phyloP scores from a whole-genome alignment of 2,113 vertebrate species.

The Sialia sialis region DNA sequence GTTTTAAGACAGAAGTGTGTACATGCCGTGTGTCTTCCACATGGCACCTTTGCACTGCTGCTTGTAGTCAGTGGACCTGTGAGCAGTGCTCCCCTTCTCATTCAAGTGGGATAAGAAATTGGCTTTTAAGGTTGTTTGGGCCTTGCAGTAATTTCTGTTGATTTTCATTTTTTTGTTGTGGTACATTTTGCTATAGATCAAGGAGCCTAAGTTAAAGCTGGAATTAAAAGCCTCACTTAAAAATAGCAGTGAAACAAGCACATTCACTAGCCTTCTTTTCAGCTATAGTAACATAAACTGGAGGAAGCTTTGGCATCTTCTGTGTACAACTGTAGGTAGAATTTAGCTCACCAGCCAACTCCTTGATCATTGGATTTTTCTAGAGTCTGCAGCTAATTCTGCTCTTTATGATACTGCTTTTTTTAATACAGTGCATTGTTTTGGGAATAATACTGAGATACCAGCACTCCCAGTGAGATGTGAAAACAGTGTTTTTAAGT shows the following conservation, averaged over 20 bases:
- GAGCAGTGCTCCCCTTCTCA: neutral
- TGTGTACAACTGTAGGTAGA: neutral
- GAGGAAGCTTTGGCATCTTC: neutral
- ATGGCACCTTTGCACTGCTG: neutral
- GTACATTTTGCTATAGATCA: neutral
- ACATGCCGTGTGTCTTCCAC: neutral
- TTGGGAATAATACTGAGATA: neutral
- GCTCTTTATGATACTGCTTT: neutral
- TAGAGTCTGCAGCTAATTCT: neutral
- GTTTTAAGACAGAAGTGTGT: neutral
- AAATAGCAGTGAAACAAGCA: neutral
- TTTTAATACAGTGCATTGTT: neutral
- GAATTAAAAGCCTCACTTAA: neutral
- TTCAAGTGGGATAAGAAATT: neutral
- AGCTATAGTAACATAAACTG: neutral
- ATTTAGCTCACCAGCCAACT: neutral
- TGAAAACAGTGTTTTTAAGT: neutral
- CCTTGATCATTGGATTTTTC: neutral
- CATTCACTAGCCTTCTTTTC: neutral
- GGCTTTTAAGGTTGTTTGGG: neutral
- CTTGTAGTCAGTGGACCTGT: neutral
- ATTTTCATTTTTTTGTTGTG: neutral
- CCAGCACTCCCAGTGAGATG: neutral
- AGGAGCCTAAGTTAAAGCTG: neutral
- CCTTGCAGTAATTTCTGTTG: neutral